Conservation (phyloP, 1,140 invertebrate genomes). For the Drosophila virilis region DNA sequence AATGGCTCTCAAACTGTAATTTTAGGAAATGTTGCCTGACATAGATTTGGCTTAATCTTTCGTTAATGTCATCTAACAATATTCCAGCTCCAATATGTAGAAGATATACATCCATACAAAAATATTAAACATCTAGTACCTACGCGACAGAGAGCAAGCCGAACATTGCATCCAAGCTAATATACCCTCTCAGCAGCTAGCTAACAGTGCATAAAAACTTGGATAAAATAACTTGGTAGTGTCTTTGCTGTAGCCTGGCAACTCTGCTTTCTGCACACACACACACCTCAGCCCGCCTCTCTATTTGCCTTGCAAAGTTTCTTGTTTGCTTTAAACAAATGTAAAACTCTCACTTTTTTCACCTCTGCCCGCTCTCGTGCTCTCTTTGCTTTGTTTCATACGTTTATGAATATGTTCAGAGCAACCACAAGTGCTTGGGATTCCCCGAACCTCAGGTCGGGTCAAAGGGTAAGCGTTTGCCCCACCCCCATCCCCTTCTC, state of each 20-base stretch:
- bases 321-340: slow-evolving; percentile 12
- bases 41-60: too few relatives aligned
- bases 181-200: too few relatives aligned
- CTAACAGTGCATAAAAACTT: neutral
- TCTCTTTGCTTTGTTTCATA: slow-evolving; percentile 27
- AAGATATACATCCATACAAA: too few relatives aligned
- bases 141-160: too few relatives aligned
- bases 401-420: slow-evolving; percentile 44
- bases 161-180: too few relatives aligned
- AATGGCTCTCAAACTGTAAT: too few relatives aligned
- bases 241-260: neutral
- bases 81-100: too few relatives aligned
- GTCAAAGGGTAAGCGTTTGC: neutral
- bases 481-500: neutral
- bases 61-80: too few relatives aligned
- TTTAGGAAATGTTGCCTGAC: too few relatives aligned
- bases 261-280: neutral
- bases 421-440: slow-evolving; percentile 29
- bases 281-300: too few relatives aligned
- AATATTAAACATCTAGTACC: too few relatives aligned
- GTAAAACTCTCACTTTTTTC: slow-evolving; percentile 17
- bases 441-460: too few relatives aligned
- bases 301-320: neutral
- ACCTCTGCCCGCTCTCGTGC: neutral
- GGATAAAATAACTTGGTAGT: neutral